A percentile compares a stretch with the other conserved stretches of the same genome.
These are phyloP conservation scores for Rhinatrema bivittatum DNA, from an alignment of 2,797 vertebrate genomes.

Conservation along the genomic window DNA sequence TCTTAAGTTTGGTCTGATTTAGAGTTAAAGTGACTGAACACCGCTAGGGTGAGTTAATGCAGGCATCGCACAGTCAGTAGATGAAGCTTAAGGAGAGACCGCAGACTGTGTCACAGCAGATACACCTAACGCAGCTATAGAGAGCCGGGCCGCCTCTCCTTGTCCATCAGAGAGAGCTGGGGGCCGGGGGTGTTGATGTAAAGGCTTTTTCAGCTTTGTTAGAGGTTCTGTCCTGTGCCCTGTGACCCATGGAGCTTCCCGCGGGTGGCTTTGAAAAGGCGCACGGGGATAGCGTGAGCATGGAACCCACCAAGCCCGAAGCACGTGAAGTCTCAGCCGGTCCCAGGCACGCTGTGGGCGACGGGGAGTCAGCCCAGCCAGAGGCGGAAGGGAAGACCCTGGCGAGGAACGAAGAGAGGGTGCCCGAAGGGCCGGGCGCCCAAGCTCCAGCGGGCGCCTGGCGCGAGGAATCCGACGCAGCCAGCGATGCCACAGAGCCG, in stretches of 20 bases:
- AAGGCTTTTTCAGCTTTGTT: too few species aligned
- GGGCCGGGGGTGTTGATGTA: too few species aligned
- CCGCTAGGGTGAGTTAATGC: too few species aligned
- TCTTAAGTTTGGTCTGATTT: too few species aligned
- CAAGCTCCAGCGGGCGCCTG: not conserved
- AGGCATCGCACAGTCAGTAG: too few species aligned
- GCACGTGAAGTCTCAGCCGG: not conserved
- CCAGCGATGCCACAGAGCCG: not conserved
- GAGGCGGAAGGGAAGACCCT: not conserved
- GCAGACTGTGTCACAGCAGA: too few species aligned
- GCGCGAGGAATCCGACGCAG: not conserved
- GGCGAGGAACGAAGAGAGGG: not conserved
- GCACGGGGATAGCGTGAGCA: not conserved
- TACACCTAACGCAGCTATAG: too few species aligned
- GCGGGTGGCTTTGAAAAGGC: not conserved
- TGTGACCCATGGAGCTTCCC: constrained; percentile 7
- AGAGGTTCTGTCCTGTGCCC: too few species aligned
- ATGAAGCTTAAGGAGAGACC: too few species aligned
- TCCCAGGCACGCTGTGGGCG: not conserved
- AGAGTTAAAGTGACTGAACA: too few species aligned
- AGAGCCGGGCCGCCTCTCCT: too few species aligned
- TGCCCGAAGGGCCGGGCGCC: not conserved
- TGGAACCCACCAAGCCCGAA: not conserved
- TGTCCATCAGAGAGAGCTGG: too few species aligned
- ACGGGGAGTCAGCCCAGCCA: not conserved